A percentile compares a stretch with the other conserved stretches of the same genome.
Evolutionary conservation across 2,888 invertebrate species (phyloP).

Genomic region (Clanis bilineata): DNA sequence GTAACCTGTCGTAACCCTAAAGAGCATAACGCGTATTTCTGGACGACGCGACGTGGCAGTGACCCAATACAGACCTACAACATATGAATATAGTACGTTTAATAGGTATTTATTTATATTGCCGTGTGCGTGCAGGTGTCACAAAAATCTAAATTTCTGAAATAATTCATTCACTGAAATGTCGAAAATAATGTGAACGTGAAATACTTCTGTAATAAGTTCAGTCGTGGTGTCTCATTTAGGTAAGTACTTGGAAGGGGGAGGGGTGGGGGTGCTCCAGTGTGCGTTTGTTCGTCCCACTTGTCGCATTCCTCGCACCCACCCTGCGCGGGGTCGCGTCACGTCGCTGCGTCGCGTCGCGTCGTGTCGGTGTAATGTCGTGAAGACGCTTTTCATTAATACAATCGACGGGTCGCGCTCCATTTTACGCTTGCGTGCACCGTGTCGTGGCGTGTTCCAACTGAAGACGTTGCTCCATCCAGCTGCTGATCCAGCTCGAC

Average conservation of each 20-base stretch:
- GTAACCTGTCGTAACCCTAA: too few relatives aligned
- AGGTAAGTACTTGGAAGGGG: background rate
- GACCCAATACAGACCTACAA: too few relatives aligned
- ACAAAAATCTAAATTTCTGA: background rate
- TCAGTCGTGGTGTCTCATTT: background rate
- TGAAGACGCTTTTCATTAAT: slow-evolving; percentile 65
- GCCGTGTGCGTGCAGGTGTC: background rate
- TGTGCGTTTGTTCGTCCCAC: too few relatives aligned
- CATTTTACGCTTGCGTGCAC: slow-evolving; percentile 39
- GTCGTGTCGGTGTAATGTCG: slow-evolving; percentile 25
- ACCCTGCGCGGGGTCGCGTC: background rate
- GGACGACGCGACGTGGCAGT: too few relatives aligned
- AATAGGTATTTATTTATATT: too few relatives aligned
- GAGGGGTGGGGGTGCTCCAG: background rate
- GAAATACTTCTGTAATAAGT: slow-evolving; percentile 5
- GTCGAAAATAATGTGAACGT: background rate
- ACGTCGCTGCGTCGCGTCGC: background rate
- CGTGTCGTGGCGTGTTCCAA: background rate
- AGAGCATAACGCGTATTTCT: too few relatives aligned
- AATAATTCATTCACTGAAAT: background rate
- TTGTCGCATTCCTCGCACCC: background rate
- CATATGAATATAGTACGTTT: too few relatives aligned
- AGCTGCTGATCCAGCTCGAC: background rate
- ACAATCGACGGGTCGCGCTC: slow-evolving; percentile 49
- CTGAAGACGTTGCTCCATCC: background rate